Base-by-base conservation (phyloP, 2,113 vertebrate species). In the Cranoglanis bouderius region DNA sequence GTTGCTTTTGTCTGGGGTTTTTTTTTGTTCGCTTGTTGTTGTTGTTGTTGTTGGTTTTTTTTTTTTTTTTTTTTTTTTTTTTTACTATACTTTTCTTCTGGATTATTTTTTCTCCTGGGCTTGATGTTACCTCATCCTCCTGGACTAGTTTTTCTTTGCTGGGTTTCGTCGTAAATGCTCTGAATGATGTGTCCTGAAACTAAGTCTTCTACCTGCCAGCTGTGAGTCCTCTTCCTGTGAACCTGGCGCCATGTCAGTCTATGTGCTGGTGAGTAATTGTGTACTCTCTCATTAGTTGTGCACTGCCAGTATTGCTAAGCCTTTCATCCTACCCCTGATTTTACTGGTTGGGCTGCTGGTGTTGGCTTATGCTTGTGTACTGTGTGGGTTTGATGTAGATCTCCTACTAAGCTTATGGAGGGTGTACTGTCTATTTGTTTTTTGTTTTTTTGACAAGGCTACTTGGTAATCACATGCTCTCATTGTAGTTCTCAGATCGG, bases 181-280 rank as follows among this genome's bases (percentile, higher is more conserved):
- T 85, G 16, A 85, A 43, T 85, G 61, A 38, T 67, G 40, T 85
- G 43, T 85, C 83, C 83, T 65, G 40, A 84, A 65, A 65, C 59
- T 65, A 49, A 84, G 61, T 46, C 1, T 61, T 83, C 57, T 85
- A 67, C 59, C 61, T 67, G 59, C 29, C 83, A 67, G 55, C 55
- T 83, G 21, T 61, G 81, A 83, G 55, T 35, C 10, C 55, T 40
- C 38, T 83, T 82, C 55, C 57, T 83, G 81, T 61, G 38, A 72
- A 85, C 65, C 49, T 53, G 84, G 43, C 49, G 65, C 84, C 84
- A 67, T 84, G 55, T 63, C n/a, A n/a, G 43, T 78, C 78, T 81
- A 82, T 82, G 59, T 85, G 43, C 59, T 65, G 82, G 55, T 84
- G 83, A 85, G 83, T 85, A 85, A 85, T 67, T 85, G 63, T 85